Base-by-base conservation (phyloP, 1,140 invertebrate genomes). In the Bombus haemorrhoidalis region DNA sequence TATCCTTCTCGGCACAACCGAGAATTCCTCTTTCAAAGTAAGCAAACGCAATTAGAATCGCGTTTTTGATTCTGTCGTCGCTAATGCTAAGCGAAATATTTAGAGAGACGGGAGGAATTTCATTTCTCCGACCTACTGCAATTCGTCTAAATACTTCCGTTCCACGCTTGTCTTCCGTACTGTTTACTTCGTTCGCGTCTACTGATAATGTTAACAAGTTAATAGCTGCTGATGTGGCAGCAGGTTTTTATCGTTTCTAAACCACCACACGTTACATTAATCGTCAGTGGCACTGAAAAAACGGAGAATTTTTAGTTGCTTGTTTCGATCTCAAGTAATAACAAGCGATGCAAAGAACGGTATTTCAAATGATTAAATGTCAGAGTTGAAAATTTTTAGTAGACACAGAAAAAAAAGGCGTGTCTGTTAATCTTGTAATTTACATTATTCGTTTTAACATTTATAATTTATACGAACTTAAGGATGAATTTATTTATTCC, bases 61-160 rank as follows among this genome's bases (percentile, higher is more conserved):
- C 39, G 85, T 71, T 83, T 72, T 88, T 88, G 75, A 87, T 88
- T 83, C 73, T 22, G 76, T 37, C 73, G 37, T 57, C 34, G 59
- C 25, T 68, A 47, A 73, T 73, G 41, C 59, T 12, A 77, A 59
- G 78, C 62, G 86, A 76, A 88, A 77, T 85, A 77, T 87, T 79
- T 72, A 66, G 10, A 74, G 34, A 66, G 39, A 71, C 22, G 41
- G 28, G 0, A 72, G 79, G 64, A 84, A 86, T 77, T 80, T 76
- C 79, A 73, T 84, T 85, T 62, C 28, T 32, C 57, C 5, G 15
- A 32, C 13, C 13, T 18, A 15, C 13, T 66, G n/a, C 13, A 32
- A 66, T 15, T 66, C 15, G n/a, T 32, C 15, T 32, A 32, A 66
- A 32, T 66, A 32, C 2, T 66, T 66, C 13, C 4, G 3, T 66